Evolutionary conservation across 2,113 vertebrate genomes (phyloP).

Genomic region (Euleptes europaea): DNA sequence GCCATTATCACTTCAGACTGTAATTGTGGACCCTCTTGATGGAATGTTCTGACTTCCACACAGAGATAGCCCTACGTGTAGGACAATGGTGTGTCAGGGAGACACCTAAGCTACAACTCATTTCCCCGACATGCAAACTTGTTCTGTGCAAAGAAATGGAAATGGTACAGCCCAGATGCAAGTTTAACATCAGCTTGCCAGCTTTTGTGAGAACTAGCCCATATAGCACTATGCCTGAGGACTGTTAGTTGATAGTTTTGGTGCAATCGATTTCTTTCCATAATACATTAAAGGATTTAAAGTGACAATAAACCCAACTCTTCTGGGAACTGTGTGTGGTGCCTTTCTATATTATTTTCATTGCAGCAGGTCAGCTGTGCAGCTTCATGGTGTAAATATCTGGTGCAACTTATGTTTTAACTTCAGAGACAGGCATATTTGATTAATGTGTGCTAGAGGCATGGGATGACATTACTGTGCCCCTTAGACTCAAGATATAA

Average conservation of each 20-base stretch:
- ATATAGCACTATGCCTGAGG: not conserved
- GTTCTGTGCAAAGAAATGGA: too few relatives aligned
- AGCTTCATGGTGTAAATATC: not conserved
- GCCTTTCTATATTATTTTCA: not conserved
- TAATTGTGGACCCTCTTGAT: too few relatives aligned
- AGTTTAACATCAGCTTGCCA: too few relatives aligned
- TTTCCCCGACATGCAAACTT: too few relatives aligned
- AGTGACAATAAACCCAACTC: not conserved
- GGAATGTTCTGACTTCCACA: too few relatives aligned
- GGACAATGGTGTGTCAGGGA: too few relatives aligned
- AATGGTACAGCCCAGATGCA: too few relatives aligned
- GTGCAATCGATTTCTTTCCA: not conserved
- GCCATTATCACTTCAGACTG: too few relatives aligned
- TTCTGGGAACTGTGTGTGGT: not conserved
- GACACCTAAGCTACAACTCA: too few relatives aligned
- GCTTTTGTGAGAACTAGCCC: too few relatives aligned
- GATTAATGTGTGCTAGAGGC: not conserved
- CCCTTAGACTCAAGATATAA: not conserved
- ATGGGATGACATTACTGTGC: not conserved
- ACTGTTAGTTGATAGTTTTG: not conserved
- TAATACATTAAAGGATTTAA: not conserved
- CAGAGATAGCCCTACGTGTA: too few relatives aligned
- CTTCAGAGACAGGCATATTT: accelerated
- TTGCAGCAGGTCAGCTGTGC: not conserved
- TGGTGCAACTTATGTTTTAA: not conserved